A percentile compares a stretch with the other conserved stretches of the same genome.
Conservation (phyloP, 2,797 vertebrate species). For the Chrysocyon brachyurus region DNA sequence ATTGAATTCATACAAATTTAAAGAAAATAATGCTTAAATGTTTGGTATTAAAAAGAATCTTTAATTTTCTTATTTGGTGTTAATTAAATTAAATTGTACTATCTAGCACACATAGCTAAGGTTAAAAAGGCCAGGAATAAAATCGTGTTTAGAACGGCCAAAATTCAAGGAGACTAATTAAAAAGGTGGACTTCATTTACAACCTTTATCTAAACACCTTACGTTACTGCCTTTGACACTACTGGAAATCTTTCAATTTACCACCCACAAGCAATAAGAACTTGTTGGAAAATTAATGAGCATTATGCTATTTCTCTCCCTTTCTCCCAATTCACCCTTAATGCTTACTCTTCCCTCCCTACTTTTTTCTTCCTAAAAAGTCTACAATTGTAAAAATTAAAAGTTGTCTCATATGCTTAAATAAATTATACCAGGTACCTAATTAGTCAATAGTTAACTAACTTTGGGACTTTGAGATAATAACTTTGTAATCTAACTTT, state of each 20-base stretch:
- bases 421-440: constrained; percentile 13
- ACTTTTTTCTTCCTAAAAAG: background rate
- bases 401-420: background rate
- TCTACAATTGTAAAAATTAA: background rate
- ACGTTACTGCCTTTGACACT: constrained; percentile 44
- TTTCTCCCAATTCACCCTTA: background rate
- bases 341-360: background rate
- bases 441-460: background rate
- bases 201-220: background rate
- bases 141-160: background rate
- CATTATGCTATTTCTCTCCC: background rate
- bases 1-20: background rate
- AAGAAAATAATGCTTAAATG: background rate
- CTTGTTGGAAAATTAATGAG: background rate
- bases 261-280: background rate
- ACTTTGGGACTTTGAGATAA: background rate
- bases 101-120: background rate
- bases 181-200: constrained; percentile 30
- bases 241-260: constrained; percentile 50
- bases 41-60: background rate
- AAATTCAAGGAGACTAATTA: background rate
- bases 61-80: background rate
- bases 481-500: background rate
- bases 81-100: background rate
- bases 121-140: background rate